These are phyloP conservation scores for Drosophila melanica DNA, from an alignment of 1,140 invertebrate species.

Conservation along the genomic window DNA sequence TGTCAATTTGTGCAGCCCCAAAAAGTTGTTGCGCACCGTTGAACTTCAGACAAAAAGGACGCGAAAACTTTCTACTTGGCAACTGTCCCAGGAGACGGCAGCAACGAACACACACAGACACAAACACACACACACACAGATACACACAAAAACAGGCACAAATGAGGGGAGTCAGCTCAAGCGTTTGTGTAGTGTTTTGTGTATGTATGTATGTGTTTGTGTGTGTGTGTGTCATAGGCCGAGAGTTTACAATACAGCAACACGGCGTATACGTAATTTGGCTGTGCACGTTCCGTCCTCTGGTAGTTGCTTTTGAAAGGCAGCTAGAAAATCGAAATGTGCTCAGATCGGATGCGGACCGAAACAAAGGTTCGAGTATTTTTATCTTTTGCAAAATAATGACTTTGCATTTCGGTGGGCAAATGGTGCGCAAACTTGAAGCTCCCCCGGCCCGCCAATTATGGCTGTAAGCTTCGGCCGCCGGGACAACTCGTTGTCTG, in stretches of 20 bases:
- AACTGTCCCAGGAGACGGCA: slow-evolving; percentile 37
- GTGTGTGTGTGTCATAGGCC: slow-evolving; percentile 24
- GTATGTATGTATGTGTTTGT: slow-evolving; percentile 3
- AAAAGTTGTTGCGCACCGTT: slow-evolving; percentile 73
- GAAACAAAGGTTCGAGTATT: slow-evolving; percentile 61
- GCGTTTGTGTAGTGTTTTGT: background rate
- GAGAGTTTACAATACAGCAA: slow-evolving; percentile 42
- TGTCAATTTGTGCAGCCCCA: slow-evolving; percentile 57
- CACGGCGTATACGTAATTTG: slow-evolving; percentile 66
- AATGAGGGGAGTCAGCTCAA: slow-evolving; percentile 27
- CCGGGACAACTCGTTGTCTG: slow-evolving; percentile 56
- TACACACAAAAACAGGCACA: slow-evolving; percentile 30
- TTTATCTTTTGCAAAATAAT: slow-evolving; percentile 64
- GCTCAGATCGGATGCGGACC: slow-evolving; percentile 2
- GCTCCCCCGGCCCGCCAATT: slow-evolving; percentile 17
- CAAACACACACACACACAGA: slow-evolving; percentile 24
- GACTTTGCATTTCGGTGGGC: slow-evolving; percentile 64
- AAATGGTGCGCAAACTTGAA: slow-evolving; percentile 67
- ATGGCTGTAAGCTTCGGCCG: slow-evolving; percentile 10
- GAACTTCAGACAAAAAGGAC: slow-evolving; percentile 63
- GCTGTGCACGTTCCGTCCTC: slow-evolving; percentile 11
- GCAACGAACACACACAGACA: background rate
- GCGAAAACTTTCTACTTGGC: slow-evolving; percentile 74
- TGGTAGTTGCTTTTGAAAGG: slow-evolving; percentile 5
- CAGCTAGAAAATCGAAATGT: slow-evolving; percentile 31